Conservation (phyloP, 2,888 invertebrate species). For the Himalopsyche kuldschensis region DNA sequence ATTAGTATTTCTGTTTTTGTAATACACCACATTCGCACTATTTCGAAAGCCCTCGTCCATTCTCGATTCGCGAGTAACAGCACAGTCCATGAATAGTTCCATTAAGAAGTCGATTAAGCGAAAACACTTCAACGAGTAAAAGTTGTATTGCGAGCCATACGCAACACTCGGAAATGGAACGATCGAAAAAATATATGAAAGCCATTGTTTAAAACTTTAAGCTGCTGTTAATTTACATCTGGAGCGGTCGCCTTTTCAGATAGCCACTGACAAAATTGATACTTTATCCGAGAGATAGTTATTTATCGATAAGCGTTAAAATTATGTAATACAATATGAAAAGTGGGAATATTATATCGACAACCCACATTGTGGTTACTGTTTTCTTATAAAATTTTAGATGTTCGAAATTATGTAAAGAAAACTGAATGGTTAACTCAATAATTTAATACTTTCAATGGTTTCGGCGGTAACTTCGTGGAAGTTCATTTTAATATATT, state of each 20-base stretch:
- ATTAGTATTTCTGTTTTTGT: not conserved
- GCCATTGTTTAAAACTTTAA: not conserved
- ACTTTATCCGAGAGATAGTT: not conserved
- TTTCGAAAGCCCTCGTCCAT: not conserved
- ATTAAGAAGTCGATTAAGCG: not conserved
- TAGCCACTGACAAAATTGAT: not conserved
- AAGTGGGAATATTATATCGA: no score
- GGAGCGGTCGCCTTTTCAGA: not conserved
- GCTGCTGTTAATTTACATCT: not conserved
- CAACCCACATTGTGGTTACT: no score
- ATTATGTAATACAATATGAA: no score
- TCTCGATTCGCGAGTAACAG: not conserved
- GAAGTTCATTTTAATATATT: no score
- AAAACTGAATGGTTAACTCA: no score
- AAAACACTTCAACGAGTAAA: not conserved
- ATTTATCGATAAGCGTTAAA: no score
- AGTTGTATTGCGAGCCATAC: not conserved
- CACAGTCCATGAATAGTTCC: not conserved
- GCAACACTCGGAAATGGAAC: not conserved
- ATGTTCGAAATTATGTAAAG: no score
- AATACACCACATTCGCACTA: not conserved
- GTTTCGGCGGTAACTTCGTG: no score
- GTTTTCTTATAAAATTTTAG: no score
- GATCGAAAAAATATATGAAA: not conserved
- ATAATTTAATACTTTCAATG: no score